Conservation (phyloP, 2,113 vertebrate species). For the Gadus chalcogrammus region DNA sequence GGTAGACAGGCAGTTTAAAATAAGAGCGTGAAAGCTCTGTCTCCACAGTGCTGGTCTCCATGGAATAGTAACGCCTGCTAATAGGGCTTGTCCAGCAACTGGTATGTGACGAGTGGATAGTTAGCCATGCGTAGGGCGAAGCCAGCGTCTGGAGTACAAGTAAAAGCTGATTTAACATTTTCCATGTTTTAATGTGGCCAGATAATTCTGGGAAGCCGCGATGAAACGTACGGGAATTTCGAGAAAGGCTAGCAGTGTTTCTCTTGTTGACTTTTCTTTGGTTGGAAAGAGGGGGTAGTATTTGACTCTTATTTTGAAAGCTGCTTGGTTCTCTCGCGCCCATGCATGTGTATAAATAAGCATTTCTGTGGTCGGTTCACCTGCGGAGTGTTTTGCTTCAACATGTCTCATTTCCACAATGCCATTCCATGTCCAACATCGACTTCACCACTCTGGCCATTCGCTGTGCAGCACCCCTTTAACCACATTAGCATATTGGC, state of each 20-base stretch:
- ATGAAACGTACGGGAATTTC: slow-evolving; percentile 60
- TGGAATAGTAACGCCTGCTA: slow-evolving; percentile 1
- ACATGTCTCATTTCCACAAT: slow-evolving; percentile 52
- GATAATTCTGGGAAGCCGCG: slow-evolving; percentile 65
- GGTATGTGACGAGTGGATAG: slow-evolving; percentile 43
- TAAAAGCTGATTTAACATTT: slow-evolving; percentile 65
- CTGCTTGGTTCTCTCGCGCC: slow-evolving; percentile 47
- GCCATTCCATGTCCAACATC: slow-evolving; percentile 32
- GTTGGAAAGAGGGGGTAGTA: slow-evolving; percentile 60
- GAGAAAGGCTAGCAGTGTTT: slow-evolving; percentile 62
- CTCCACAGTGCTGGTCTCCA: not conserved
- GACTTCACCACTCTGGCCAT: slow-evolving; percentile 10
- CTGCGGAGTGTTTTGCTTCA: slow-evolving; percentile 52
- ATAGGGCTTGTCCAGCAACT: slow-evolving; percentile 26
- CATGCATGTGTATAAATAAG: slow-evolving; percentile 59
- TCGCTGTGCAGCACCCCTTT: slow-evolving; percentile 15
- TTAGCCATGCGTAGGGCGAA: slow-evolving; percentile 40
- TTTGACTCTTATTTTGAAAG: slow-evolving; percentile 64
- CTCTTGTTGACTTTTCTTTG: slow-evolving; percentile 63
- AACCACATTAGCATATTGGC: not conserved
- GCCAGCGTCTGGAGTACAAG: slow-evolving; percentile 57
- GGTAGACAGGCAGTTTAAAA: no score
- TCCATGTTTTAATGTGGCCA: slow-evolving; percentile 69
- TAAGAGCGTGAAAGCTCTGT: not conserved
- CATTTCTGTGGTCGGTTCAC: slow-evolving; percentile 60